These are phyloP conservation scores for Drosophila burlai DNA, from an alignment of 1,140 invertebrate genomes.

Conservation along the genomic window DNA sequence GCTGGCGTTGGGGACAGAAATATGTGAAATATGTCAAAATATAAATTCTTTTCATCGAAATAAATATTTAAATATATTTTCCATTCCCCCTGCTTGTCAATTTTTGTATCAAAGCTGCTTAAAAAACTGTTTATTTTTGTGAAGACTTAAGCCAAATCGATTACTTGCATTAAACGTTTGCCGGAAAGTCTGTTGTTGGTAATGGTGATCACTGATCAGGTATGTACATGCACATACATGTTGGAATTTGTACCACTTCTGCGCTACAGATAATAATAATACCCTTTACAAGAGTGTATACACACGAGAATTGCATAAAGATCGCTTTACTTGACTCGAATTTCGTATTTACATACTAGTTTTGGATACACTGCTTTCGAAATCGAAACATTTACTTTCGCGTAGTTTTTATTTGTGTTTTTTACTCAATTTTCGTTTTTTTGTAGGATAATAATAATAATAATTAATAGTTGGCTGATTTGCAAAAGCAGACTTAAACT, in stretches of 20 bases:
- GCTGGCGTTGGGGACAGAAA: no score
- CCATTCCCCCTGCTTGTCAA: not conserved
- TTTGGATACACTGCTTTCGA: conserved; percentile 12
- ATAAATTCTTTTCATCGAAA: no score
- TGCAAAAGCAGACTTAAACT: conserved; percentile 14
- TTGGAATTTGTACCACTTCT: not conserved
- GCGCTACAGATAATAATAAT: conserved; percentile 4
- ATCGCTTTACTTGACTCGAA: conserved; percentile 6
- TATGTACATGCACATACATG: no score
- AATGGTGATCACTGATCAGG: not conserved
- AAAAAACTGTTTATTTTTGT: not conserved
- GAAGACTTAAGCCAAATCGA: not conserved
- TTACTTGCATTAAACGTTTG: not conserved
- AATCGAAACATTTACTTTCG: conserved; percentile 1
- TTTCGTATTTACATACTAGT: conserved; percentile 8
- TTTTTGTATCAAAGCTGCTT: not conserved
- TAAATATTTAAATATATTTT: no score
- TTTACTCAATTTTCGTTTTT: not conserved
- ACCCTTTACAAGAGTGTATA: conserved; percentile 7
- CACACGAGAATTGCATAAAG: not conserved
- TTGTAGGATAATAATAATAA: not conserved
- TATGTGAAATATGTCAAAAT: no score
- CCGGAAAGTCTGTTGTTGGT: not conserved
- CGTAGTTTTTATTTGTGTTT: not conserved
- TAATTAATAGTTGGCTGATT: conserved; percentile 1